Base-by-base conservation (phyloP, 2,113 vertebrate genomes). In the Centropus unirufus region DNA sequence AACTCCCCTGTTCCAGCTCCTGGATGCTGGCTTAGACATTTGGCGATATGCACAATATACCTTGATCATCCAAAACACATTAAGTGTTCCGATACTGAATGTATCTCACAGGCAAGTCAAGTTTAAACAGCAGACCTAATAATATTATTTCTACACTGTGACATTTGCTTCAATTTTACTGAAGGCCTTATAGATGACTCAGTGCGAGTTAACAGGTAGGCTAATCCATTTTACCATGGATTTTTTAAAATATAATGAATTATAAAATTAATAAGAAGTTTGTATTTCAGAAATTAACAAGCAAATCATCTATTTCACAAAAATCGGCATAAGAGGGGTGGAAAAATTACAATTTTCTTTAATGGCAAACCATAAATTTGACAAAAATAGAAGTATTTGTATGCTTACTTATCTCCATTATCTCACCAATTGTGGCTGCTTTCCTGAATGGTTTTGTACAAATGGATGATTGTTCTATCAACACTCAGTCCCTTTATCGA, bases 151-250 rank as follows among this genome's bases (percentile, higher is more conserved):
- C 54, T 68, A 44, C 67, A 24, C 32, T 27, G 27, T 68, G 75
- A 73, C 63, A 68, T 92, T 94, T 86, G 21, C 58, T 90, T 92
- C 34, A 22, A 3, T 73, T 79, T 76, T 79, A 72, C 66, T 88
- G 26, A 76, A 76, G 75, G 29, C 47, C 29, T 75, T 93, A 23
- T 57, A 68, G 49, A 47, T 73, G 26, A 79, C 32, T 76, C 54
- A 34, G 0, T 57, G 49, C 34, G 68, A 47, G 40, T 92, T 79
- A 79, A 51, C 58, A 88, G 15, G 34, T 55, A 68, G 40, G 34
- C 44, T 78, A 83, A 70, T 74, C 36, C 0, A 0, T 73, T 87
- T 88, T 40, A 68, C 57, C 0, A 0, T 32, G 12, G 11, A n/a
- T 51, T 74, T 52, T 74, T 12, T 1, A 2, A 10, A 87, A 36